phyloP scores from a whole-genome alignment of 2,888 invertebrate genomes.

The Mesochorus sp. region DNA sequence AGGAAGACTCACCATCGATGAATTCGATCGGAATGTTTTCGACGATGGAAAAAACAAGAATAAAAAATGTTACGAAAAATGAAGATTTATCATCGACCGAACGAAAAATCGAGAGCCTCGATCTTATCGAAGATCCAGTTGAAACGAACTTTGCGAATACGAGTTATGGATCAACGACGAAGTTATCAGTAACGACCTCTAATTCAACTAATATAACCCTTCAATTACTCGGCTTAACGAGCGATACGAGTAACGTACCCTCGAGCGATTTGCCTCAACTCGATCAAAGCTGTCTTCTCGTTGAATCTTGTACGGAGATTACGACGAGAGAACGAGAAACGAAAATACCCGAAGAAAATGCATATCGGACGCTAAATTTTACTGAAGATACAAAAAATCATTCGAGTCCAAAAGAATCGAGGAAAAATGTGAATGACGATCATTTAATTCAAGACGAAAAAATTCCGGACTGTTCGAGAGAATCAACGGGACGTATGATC shows the following conservation, averaged over 20 bases:
- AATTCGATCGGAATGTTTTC: neutral
- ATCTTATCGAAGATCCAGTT: slow-evolving; percentile 15
- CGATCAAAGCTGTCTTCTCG: slow-evolving; percentile 8
- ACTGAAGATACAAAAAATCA: neutral
- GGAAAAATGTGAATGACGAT: neutral
- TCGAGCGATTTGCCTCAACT: slow-evolving; percentile 23
- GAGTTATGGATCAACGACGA: slow-evolving; percentile 32
- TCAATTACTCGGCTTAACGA: slow-evolving; percentile 51
- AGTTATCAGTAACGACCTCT: slow-evolving; percentile 56
- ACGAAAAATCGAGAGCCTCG: neutral
- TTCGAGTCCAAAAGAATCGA: neutral
- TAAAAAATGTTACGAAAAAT: neutral
- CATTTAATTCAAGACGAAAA: neutral
- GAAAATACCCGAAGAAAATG: slow-evolving; percentile 13
- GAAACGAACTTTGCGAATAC: neutral
- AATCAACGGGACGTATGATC: neutral
- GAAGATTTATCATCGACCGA: neutral
- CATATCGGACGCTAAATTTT: neutral
- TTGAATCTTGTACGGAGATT: slow-evolving; percentile 30
- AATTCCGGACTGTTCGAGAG: neutral
- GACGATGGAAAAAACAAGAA: neutral
- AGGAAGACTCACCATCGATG: neutral
- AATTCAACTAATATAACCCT: slow-evolving; percentile 50
- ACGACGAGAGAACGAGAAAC: neutral
- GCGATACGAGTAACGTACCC: slow-evolving; percentile 42